A percentile compares a stretch with the other conserved stretches of the same genome.
phyloP scores from a whole-genome alignment of 2,888 invertebrate species.

The Dryocosmus kuriphilus region DNA sequence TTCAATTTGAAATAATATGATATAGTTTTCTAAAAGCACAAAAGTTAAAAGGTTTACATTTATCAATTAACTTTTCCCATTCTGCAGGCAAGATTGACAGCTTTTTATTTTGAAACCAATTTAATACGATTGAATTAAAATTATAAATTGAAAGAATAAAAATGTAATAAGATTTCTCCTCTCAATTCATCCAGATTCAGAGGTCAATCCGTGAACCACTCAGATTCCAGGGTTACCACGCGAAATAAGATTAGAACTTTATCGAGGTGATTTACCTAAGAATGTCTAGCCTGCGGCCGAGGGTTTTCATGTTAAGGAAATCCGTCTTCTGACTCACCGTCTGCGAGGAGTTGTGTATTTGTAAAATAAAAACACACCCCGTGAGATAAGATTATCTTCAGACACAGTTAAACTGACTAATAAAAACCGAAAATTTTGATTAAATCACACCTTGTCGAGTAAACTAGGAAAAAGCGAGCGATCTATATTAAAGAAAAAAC shows the following conservation, averaged over 20 bases:
- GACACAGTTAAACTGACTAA: background rate
- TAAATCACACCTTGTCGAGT: background rate
- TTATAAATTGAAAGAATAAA: no score
- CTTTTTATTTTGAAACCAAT: no score
- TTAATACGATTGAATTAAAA: no score
- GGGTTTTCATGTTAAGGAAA: background rate
- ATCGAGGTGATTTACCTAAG: constrained; percentile 57
- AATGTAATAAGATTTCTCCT: background rate
- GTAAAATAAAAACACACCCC: no score
- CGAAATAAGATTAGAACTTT: constrained; percentile 57
- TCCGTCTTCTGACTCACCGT: constrained; percentile 43
- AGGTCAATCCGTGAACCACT: background rate
- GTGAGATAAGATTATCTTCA: background rate
- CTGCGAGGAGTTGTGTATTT: no score
- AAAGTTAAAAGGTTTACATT: no score
- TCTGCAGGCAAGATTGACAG: no score
- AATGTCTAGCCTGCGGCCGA: constrained; percentile 41
- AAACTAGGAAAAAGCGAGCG: background rate
- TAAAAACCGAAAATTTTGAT: background rate
- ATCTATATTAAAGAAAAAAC: background rate
- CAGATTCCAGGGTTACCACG: constrained; percentile 24
- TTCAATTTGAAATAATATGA: no score
- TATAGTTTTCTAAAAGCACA: no score
- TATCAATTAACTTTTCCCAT: no score
- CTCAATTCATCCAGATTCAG: background rate